A percentile compares a stretch with the other conserved stretches of the same genome.
phyloP scores from a whole-genome alignment of 2,888 invertebrate genomes.

The Aradus depressus region DNA sequence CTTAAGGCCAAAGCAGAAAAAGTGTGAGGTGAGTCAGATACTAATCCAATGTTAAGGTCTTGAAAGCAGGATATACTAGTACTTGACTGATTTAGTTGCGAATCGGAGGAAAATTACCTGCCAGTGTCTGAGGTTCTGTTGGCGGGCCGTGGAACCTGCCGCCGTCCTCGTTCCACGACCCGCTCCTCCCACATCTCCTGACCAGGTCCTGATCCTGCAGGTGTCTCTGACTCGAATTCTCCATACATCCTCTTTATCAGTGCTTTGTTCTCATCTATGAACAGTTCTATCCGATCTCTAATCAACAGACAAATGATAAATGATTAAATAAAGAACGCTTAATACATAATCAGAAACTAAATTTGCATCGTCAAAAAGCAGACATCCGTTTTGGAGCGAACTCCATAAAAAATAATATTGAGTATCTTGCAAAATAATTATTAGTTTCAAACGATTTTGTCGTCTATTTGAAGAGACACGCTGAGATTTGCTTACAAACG shows the following conservation, averaged over 20 bases:
- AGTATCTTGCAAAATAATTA: too few species aligned
- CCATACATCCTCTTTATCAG: conserved; percentile 89
- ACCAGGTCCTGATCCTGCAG: conserved; percentile 45
- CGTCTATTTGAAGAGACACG: too few species aligned
- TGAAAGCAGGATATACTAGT: too few species aligned
- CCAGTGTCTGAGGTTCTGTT: conserved; percentile 42
- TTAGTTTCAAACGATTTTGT: too few species aligned
- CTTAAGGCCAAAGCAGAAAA: too few species aligned
- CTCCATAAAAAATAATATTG: too few species aligned
- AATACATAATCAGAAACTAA: background rate
- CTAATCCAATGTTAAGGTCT: too few species aligned
- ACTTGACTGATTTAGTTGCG: too few species aligned
- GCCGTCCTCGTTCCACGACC: conserved; percentile 36
- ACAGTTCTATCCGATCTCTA: conserved; percentile 81
- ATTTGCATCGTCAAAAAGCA: background rate
- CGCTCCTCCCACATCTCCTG: conserved; percentile 31
- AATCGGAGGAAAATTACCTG: conserved; percentile 38
- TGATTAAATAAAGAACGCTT: conserved; percentile 30
- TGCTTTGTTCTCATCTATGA: conserved; percentile 90
- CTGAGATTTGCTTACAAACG: too few species aligned
- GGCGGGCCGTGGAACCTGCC: conserved; percentile 38
- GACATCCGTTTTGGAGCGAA: too few species aligned
- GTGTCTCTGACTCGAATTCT: conserved; percentile 59
- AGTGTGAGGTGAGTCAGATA: too few species aligned
- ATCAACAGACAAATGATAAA: too few species aligned